Evolutionary conservation across 2,888 invertebrate species (phyloP), one percentile per base, ranked within the genome.

Genomic region (Spilosoma lubricipeda): DNA sequence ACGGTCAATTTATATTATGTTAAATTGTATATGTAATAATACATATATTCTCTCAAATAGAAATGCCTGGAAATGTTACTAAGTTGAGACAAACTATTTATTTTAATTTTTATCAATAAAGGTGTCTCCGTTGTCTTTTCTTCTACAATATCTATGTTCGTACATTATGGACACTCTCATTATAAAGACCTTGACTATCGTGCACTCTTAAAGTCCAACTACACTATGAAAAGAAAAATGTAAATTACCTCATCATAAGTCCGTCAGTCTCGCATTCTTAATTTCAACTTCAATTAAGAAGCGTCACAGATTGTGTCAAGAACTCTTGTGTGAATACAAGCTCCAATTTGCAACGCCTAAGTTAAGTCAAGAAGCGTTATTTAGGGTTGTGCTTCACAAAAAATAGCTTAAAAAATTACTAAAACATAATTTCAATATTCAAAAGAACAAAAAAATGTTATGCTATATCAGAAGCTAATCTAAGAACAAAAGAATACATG

Each of bases 331-430:
- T 73, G 77, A 77, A 81, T 80, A 86, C 88, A 83, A 90, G 88
- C 85, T 87, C 88, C 87, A 90, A 91, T 92, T 93, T 90, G 87
- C 87, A 83, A 88, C 89, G 89, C 90, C 90, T 89, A 80, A 83
- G 84, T 89, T 89, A 79, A 82, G 84, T 82, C 79, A 30, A 86
- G 75, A 83, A 70, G 75, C 65, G 71, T 56, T 70, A 56, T 36
- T 48, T 82, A 90, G 89, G 89, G 89, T 71, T 89, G 85, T 27
- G n/a, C 48, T 69, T 56, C 0, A 33, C 27, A 2, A 30, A 18
- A 63, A 15, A 15, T 1, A 27, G 5, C 5, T 5, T 15, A 59
- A 27, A 27, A 27, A 3, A 27, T 30, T 18, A 18, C 9, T 63
- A 63, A 15, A 30, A 30, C 30, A 7, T 30, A 3, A 1, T 30